phyloP scores from a whole-genome alignment of 2,797 vertebrate species.

The Eupleurogrammus muticus region DNA sequence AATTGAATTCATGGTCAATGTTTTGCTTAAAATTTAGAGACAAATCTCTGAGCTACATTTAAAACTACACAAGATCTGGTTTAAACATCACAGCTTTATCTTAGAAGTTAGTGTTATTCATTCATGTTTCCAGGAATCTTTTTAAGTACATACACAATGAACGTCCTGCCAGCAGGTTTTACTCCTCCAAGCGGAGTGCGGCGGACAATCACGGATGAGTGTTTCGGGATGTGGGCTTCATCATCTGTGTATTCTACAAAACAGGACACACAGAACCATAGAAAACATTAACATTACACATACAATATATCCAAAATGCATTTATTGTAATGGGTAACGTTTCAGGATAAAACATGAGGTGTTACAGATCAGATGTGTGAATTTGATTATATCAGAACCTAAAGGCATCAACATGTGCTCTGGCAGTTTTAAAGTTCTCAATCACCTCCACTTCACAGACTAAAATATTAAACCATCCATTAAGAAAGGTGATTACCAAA shows the following conservation, averaged over 20 bases:
- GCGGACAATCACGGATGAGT: slow-evolving; percentile 95
- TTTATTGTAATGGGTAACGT: not conserved
- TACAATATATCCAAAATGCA: not conserved
- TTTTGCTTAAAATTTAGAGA: not conserved
- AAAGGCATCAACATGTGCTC: not conserved
- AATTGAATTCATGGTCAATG: not conserved
- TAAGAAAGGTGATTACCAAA: too few species aligned
- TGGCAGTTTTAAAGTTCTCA: not conserved
- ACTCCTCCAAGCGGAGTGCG: slow-evolving; percentile 96
- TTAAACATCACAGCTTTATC: not conserved
- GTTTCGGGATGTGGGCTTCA: slow-evolving; percentile 93
- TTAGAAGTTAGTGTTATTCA: not conserved
- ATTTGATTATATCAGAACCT: not conserved
- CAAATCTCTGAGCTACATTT: not conserved
- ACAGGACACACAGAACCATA: not conserved
- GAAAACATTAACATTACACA: not conserved
- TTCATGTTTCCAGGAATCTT: not conserved
- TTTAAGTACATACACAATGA: slow-evolving; percentile 90
- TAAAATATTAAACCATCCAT: too few species aligned
- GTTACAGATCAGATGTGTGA: not conserved
- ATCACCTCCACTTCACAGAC: too few species aligned
- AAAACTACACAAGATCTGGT: not conserved
- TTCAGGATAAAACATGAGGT: not conserved
- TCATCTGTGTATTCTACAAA: slow-evolving; percentile 94
- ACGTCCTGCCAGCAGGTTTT: slow-evolving; percentile 97